phyloP scores from a whole-genome alignment of 2,888 invertebrate genomes.

The Ferdinandea cuprea region DNA sequence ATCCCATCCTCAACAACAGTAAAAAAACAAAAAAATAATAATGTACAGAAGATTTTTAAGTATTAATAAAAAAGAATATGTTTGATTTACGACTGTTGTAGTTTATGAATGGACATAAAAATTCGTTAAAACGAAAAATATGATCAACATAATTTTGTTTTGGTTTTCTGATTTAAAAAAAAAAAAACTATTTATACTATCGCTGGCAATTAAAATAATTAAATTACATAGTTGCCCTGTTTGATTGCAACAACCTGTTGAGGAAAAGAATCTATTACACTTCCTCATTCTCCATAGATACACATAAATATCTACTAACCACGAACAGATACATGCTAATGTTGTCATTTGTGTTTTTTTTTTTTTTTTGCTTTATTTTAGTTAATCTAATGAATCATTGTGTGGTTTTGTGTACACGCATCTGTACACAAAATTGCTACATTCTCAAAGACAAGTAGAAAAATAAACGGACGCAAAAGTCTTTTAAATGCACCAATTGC shows the following conservation, averaged over 20 bases:
- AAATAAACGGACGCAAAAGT: slow-evolving; percentile 34
- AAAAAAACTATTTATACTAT: background rate
- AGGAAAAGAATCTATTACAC: slow-evolving; percentile 47
- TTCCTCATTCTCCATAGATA: slow-evolving; percentile 38
- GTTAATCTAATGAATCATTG: slow-evolving; percentile 64
- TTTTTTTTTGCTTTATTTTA: slow-evolving; percentile 30
- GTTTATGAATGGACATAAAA: slow-evolving; percentile 71
- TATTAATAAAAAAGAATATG: slow-evolving; percentile 59
- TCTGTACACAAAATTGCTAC: slow-evolving; percentile 59
- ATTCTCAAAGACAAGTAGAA: slow-evolving; percentile 32
- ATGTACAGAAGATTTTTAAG: slow-evolving; percentile 51
- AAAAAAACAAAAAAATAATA: slow-evolving; percentile 67
- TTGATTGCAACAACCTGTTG: slow-evolving; percentile 52
- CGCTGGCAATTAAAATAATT: slow-evolving; percentile 23
- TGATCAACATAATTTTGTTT: background rate
- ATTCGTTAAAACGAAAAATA: slow-evolving; percentile 19
- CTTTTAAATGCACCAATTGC: slow-evolving; percentile 56
- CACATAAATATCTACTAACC: slow-evolving; percentile 7
- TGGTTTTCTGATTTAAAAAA: background rate
- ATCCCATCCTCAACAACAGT: slow-evolving; percentile 51
- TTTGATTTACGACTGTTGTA: slow-evolving; percentile 71
- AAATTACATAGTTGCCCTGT: slow-evolving; percentile 1
- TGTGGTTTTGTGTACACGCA: slow-evolving; percentile 71
- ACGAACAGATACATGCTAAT: slow-evolving; percentile 17
- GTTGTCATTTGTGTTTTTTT: background rate